Conservation (phyloP, 2,797 vertebrate species). For the Sebastiscus tertius region DNA sequence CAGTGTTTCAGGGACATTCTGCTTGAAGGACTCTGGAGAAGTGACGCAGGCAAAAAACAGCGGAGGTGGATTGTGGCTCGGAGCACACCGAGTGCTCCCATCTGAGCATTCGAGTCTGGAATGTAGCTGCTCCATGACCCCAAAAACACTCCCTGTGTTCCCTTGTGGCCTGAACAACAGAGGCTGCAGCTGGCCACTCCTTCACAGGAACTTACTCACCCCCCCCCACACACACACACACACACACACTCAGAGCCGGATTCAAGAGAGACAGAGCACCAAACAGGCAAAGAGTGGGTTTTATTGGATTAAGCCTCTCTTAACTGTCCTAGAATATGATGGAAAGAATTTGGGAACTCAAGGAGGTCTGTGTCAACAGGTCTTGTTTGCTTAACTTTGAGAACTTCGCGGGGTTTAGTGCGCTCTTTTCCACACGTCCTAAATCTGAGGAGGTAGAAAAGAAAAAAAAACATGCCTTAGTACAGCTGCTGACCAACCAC, state of each 20-base stretch:
- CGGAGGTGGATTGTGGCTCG: slow-evolving; percentile 30
- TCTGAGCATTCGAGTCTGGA: slow-evolving; percentile 64
- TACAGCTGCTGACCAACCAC: slow-evolving; percentile 55
- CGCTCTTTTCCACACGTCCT: slow-evolving; percentile 49
- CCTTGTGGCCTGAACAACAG: slow-evolving; percentile 61
- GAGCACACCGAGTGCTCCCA: slow-evolving; percentile 49
- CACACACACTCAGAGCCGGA: slow-evolving; percentile 34
- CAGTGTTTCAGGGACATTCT: slow-evolving; percentile 41
- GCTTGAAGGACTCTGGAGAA: slow-evolving; percentile 27
- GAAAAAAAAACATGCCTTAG: slow-evolving; percentile 14
- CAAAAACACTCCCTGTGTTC: slow-evolving; percentile 66
- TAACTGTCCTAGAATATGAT: slow-evolving; percentile 72
- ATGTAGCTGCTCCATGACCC: slow-evolving; percentile 74
- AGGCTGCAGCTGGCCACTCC: slow-evolving; percentile 67
- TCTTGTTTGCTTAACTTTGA: slow-evolving; percentile 72
- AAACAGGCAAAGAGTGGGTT: slow-evolving; percentile 59
- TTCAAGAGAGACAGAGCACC: slow-evolving; percentile 47
- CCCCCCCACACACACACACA: slow-evolving; percentile 16
- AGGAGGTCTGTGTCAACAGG: slow-evolving; percentile 75
- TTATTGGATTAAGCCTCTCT: slow-evolving; percentile 80
- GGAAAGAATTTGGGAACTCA: slow-evolving; percentile 74
- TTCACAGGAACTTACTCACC: slow-evolving; percentile 46
- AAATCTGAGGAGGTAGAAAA: slow-evolving; percentile 45
- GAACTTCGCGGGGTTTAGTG: slow-evolving; percentile 55
- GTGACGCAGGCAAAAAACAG: slow-evolving; percentile 32